Conservation (phyloP, 1,140 invertebrate species). For the Bombus picipes region DNA sequence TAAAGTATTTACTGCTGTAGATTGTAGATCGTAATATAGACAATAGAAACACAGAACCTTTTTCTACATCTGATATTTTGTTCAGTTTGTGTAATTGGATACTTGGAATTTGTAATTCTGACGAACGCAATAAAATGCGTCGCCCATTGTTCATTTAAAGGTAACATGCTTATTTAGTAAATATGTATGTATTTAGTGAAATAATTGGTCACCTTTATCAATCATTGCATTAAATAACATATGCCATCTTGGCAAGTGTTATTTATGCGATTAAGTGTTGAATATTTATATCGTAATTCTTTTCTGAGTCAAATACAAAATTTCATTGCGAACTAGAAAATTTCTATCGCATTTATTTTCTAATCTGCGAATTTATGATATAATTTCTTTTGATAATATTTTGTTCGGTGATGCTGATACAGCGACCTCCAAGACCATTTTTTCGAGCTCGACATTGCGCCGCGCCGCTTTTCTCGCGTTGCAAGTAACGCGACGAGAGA, state of each 20-base stretch:
- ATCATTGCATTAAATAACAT: too few relatives aligned
- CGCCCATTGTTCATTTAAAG: background rate
- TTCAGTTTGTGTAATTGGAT: background rate
- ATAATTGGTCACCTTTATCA: background rate
- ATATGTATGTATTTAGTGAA: background rate
- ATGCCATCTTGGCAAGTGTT: too few relatives aligned
- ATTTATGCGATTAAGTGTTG: too few relatives aligned
- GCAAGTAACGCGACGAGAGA: slow-evolving; percentile 35
- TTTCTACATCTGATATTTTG: background rate
- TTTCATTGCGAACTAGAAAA: background rate
- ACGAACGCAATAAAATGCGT: background rate
- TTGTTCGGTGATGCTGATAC: background rate
- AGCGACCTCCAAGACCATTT: slow-evolving; percentile 22
- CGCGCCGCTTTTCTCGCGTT: slow-evolving; percentile 29
- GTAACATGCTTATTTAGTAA: background rate
- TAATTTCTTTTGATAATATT: background rate
- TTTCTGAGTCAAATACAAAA: too few relatives aligned
- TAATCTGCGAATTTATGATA: background rate
- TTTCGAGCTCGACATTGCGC: background rate
- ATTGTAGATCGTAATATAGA: background rate
- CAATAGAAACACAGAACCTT: background rate
- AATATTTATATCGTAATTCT: too few relatives aligned
- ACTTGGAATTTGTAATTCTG: background rate
- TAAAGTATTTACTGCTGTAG: background rate
- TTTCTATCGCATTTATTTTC: background rate